Conservation (phyloP, 2,113 vertebrate genomes). For the Pachypanchax playfairii region DNA sequence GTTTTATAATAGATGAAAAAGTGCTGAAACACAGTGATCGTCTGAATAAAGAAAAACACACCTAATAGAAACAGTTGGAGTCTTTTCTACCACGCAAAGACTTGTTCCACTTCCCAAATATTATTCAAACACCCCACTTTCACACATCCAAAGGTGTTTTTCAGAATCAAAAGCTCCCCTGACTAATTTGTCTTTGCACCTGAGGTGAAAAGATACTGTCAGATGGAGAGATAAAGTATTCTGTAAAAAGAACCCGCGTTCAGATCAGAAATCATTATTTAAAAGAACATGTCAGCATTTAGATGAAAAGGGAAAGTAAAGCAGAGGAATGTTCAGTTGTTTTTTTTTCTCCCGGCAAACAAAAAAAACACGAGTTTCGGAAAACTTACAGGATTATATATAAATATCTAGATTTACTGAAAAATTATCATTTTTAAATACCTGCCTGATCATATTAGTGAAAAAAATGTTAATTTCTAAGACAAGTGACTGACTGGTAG, state of each 20-base stretch:
- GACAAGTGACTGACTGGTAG: not conserved
- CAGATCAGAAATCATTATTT: conserved; percentile 1
- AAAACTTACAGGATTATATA: not conserved
- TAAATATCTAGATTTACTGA: not conserved
- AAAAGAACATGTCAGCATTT: conserved; percentile 12
- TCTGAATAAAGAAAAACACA: conserved; percentile 33
- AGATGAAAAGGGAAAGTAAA: not conserved
- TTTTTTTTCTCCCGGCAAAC: not conserved
- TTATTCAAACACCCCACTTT: conserved; percentile 21
- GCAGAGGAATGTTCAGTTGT: too few relatives aligned
- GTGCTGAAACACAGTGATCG: conserved; percentile 26
- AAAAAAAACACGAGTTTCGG: not conserved
- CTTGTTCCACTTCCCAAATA: conserved; percentile 15
- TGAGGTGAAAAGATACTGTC: not conserved
- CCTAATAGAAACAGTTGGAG: conserved; percentile 26
- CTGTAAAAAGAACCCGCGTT: conserved; percentile 7
- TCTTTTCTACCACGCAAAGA: conserved; percentile 13
- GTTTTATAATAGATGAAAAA: conserved; percentile 48
- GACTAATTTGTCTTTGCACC: conserved; percentile 10
- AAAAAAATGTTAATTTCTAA: not conserved
- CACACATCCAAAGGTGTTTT: conserved; percentile 36
- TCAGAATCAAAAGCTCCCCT: conserved; percentile 11
- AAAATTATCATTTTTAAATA: not conserved
- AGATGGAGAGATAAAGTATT: conserved; percentile 12
- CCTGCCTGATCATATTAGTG: not conserved